Evolutionary conservation across 1,140 invertebrate genomes (phyloP).

Genomic region (Pachypeltis micranthus): DNA sequence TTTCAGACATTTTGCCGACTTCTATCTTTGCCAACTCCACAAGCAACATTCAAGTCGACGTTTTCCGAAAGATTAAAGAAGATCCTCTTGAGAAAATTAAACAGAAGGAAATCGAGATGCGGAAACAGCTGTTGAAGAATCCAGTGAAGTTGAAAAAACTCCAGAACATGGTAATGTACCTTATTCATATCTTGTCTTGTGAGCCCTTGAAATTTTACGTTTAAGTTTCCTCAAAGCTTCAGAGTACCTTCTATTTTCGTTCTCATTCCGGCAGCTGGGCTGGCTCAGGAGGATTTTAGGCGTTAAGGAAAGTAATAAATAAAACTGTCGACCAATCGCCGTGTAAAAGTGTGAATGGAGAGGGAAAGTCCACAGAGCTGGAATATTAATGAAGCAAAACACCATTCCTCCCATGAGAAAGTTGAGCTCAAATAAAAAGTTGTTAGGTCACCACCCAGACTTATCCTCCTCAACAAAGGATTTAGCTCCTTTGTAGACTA

Average conservation of each 20-base stretch:
- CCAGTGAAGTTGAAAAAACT: slow-evolving; percentile 79
- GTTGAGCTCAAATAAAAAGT: no score
- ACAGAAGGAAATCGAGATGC: slow-evolving; percentile 69
- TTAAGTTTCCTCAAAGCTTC: background rate
- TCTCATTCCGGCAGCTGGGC: no score
- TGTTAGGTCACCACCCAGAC: no score
- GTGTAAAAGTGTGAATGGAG: no score
- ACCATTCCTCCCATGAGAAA: no score
- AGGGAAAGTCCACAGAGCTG: no score
- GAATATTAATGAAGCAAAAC: no score
- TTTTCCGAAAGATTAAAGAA: slow-evolving; percentile 72
- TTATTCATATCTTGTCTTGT: background rate
- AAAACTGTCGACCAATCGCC: no score
- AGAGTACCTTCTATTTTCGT: background rate
- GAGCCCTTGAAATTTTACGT: background rate
- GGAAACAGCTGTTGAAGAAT: slow-evolving; percentile 70
- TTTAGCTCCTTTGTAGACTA: no score
- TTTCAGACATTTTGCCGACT: slow-evolving; percentile 18
- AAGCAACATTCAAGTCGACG: slow-evolving; percentile 33
- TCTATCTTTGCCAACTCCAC: slow-evolving; percentile 15
- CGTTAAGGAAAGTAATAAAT: no score
- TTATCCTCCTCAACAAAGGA: no score
- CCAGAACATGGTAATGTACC: slow-evolving; percentile 52
- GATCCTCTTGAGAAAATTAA: slow-evolving; percentile 80
- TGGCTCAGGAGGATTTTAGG: no score